These are phyloP conservation scores for Toxotes chatareus DNA, from an alignment of 2,113 vertebrate genomes.

Conservation along the genomic window DNA sequence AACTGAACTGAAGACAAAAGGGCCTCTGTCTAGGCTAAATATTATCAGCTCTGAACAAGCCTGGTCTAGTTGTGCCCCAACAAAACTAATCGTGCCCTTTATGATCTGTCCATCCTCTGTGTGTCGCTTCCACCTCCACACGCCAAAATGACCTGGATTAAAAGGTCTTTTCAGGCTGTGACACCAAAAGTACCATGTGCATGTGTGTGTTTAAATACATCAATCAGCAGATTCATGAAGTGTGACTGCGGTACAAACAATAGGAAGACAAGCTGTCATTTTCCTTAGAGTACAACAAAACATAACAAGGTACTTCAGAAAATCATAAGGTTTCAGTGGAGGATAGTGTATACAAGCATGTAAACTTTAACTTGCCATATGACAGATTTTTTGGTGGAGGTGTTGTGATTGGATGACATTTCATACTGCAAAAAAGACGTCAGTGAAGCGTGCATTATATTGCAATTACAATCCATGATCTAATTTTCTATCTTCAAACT, in stretches of 20 bases:
- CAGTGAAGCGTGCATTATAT: conserved; percentile 1
- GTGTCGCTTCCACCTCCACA: conserved; percentile 20
- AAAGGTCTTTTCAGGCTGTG: not conserved
- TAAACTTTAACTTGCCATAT: not conserved
- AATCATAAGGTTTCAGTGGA: conserved; percentile 3
- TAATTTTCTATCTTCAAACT: not conserved
- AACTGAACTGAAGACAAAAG: conserved; percentile 49
- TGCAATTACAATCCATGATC: conserved; percentile 3
- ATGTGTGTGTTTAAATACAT: not conserved
- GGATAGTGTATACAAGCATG: too few species aligned
- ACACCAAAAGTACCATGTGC: not conserved
- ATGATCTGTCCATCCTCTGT: conserved; percentile 12
- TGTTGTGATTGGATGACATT: not conserved
- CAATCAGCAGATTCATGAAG: not conserved
- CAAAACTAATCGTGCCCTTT: conserved; percentile 28
- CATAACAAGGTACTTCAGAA: not conserved
- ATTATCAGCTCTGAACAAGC: conserved; percentile 27
- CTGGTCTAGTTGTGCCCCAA: conserved; percentile 31
- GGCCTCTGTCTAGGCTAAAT: conserved; percentile 33
- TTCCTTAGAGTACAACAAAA: conserved; percentile 11
- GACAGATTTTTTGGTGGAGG: not conserved
- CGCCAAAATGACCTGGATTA: conserved; percentile 28
- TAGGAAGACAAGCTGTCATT: not conserved
- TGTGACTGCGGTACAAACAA: not conserved
- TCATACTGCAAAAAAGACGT: not conserved